A percentile compares a stretch with the other conserved stretches of the same genome.
phyloP scores from a whole-genome alignment of 2,797 vertebrate genomes.

The Propithecus deckenii region DNA sequence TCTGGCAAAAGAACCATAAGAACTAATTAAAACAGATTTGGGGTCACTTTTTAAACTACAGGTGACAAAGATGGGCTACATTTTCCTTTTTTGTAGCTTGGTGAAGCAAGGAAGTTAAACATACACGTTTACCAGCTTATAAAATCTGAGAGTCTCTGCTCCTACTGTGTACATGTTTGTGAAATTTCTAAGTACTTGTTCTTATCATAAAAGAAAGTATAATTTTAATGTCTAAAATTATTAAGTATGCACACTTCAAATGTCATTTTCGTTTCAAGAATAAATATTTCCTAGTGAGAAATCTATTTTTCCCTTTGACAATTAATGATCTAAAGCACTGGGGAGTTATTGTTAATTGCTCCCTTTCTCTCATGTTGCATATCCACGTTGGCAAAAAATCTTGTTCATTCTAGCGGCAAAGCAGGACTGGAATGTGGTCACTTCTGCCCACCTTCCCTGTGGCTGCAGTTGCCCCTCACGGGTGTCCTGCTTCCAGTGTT shows the following conservation, averaged over 20 bases:
- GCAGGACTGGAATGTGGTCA: fast-evolving
- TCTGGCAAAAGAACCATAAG: background rate
- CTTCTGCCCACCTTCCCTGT: fast-evolving
- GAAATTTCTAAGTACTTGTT: background rate
- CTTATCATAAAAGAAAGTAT: background rate
- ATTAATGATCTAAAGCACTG: background rate
- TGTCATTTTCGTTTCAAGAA: background rate
- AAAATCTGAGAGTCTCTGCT: too few species aligned
- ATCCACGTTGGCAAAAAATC: background rate
- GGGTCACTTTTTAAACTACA: background rate
- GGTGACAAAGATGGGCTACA: background rate
- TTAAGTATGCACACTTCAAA: background rate
- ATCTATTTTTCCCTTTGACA: background rate
- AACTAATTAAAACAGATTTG: background rate
- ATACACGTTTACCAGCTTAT: background rate
- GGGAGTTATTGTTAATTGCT: background rate
- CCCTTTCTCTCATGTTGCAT: background rate
- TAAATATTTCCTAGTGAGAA: background rate
- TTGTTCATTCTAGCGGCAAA: background rate
- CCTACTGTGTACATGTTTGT: background rate
- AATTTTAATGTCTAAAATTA: background rate
- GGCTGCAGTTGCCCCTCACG: fast-evolving
- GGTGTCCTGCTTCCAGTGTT: background rate
- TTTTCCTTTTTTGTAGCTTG: background rate
- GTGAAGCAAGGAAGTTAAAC: background rate